These are phyloP conservation scores for Drosophila tanythrix DNA, from an alignment of 2,888 invertebrate genomes.

Conservation along the genomic window DNA sequence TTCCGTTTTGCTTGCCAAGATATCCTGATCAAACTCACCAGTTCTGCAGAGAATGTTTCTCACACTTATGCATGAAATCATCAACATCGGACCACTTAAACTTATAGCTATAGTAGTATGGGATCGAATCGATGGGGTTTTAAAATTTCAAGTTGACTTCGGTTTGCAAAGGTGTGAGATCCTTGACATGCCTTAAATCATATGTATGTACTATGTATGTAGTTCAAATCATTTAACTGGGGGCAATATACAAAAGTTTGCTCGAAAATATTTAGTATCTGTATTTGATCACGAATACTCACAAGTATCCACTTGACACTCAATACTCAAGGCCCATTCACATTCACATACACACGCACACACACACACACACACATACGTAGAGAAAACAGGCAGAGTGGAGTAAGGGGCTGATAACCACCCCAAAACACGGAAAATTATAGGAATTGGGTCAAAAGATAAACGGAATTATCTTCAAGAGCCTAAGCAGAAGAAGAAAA, in stretches of 20 bases:
- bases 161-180: not conserved
- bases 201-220: not conserved
- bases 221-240: not conserved
- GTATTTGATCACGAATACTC: constrained; percentile 18
- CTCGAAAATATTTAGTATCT: not conserved
- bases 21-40: not conserved
- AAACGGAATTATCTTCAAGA: constrained; percentile 79
- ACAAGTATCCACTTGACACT: constrained; percentile 53
- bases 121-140: not conserved
- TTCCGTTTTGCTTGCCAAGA: not conserved
- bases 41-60: not conserved
- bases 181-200: not conserved
- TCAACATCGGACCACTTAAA: not conserved
- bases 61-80: not conserved
- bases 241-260: not conserved
- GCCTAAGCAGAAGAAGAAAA: constrained; percentile 61
- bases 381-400: constrained; percentile 4
- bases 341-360: not conserved
- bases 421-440: constrained; percentile 63
- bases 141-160: not conserved
- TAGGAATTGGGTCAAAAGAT: constrained; percentile 79
- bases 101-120: not conserved
- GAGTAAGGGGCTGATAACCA: constrained; percentile 19
- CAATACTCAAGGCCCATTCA: constrained; percentile 35
- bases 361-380: not conserved